phyloP scores from a whole-genome alignment of 2,797 vertebrate genomes.

The Clarias pachynema region DNA sequence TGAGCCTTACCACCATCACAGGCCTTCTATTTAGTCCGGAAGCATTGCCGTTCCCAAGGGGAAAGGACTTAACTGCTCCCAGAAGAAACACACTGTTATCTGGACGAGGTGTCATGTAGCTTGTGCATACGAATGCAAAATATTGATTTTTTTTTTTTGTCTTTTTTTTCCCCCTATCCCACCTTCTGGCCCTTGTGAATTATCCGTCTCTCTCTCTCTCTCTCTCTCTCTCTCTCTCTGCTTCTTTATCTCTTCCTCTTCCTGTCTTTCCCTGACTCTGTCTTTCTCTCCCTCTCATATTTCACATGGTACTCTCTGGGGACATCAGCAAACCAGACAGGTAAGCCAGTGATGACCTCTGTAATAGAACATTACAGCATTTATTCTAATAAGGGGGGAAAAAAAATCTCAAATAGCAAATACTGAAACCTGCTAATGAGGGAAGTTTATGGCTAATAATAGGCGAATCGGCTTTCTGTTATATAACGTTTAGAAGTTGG shows the following conservation, averaged over 20 bases:
- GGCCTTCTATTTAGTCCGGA: constrained; percentile 40
- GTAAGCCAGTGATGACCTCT: constrained; percentile 40
- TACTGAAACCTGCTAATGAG: constrained; percentile 22
- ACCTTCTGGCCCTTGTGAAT: neutral
- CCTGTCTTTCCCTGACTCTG: constrained; percentile 19
- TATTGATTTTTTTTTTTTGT: constrained; percentile 72
- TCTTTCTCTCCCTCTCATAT: constrained; percentile 6
- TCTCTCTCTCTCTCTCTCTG: constrained; percentile 6
- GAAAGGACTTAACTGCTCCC: constrained; percentile 55
- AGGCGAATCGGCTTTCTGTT: constrained; percentile 36
- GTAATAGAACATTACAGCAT: constrained; percentile 32
- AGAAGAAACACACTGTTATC: constrained; percentile 57
- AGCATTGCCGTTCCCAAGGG: constrained; percentile 30
- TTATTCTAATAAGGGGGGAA: constrained; percentile 16
- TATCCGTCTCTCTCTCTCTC: neutral
- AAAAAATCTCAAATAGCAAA: neutral
- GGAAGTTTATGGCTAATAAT: constrained; percentile 36
- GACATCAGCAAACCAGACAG: constrained; percentile 60
- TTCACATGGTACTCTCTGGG: constrained; percentile 13
- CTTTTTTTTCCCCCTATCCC: constrained; percentile 49
- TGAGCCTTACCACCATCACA: constrained; percentile 26
- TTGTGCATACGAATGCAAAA: constrained; percentile 75
- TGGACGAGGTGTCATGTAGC: constrained; percentile 67
- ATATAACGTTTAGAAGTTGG: constrained; percentile 10
- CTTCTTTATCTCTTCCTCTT: neutral